phyloP scores from a whole-genome alignment of 1,140 invertebrate genomes.

The Limonius californicus region DNA sequence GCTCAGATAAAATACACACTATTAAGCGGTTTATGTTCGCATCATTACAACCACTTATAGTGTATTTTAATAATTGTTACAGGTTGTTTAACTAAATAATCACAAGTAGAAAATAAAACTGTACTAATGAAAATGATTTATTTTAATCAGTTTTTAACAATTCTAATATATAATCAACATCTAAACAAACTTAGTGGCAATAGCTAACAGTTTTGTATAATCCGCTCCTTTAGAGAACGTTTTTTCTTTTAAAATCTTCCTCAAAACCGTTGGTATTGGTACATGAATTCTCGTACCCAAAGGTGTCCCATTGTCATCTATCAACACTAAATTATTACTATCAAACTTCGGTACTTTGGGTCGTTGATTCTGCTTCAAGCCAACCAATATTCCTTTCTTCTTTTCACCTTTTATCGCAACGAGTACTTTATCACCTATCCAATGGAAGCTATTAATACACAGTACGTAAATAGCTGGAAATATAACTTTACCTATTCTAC shows the following conservation, averaged over 20 bases:
- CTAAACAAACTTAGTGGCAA: slow-evolving; percentile 91
- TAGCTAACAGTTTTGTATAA: slow-evolving; percentile 91
- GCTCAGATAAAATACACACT: too few relatives aligned
- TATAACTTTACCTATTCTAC: slow-evolving; percentile 62
- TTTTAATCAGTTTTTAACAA: too few relatives aligned
- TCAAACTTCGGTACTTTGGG: slow-evolving; percentile 89
- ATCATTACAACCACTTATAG: too few relatives aligned
- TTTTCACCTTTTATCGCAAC: slow-evolving; percentile 97
- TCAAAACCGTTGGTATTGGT: slow-evolving; percentile 89
- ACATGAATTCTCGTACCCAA: slow-evolving; percentile 91
- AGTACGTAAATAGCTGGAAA: background rate
- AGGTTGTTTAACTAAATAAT: too few relatives aligned
- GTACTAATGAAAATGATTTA: too few relatives aligned
- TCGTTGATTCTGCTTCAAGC: slow-evolving; percentile 80
- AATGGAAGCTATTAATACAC: too few relatives aligned
- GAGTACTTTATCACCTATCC: slow-evolving; percentile 83
- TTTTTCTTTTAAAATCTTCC: slow-evolving; percentile 80
- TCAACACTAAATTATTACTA: slow-evolving; percentile 93
- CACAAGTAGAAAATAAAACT: too few relatives aligned
- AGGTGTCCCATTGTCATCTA: slow-evolving; percentile 92
- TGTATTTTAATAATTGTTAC: too few relatives aligned
- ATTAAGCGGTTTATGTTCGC: too few relatives aligned
- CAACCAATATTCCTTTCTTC: slow-evolving; percentile 93
- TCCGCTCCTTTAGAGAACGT: slow-evolving; percentile 82
- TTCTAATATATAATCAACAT: too few relatives aligned